Conservation (phyloP, 2,113 vertebrate genomes). For the Myiopsitta monachus region DNA sequence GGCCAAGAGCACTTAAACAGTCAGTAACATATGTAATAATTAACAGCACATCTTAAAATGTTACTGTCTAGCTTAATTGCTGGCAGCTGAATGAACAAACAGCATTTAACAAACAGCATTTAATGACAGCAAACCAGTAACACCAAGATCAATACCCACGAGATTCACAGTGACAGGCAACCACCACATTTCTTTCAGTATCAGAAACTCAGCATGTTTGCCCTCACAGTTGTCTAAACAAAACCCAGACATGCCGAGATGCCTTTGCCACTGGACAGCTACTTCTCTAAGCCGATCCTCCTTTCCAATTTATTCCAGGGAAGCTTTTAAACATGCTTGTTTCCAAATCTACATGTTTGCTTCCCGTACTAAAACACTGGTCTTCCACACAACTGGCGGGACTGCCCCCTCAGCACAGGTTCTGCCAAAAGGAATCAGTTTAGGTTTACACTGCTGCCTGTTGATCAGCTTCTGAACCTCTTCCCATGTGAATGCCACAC, state of each 20-base stretch:
- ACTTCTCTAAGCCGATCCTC: background rate
- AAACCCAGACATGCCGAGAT: background rate
- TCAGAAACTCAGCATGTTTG: background rate
- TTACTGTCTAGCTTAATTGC: background rate
- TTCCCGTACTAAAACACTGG: background rate
- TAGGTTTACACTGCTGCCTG: background rate
- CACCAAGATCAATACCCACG: background rate
- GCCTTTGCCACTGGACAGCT: conserved; percentile 13
- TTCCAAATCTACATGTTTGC: background rate
- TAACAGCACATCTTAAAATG: background rate
- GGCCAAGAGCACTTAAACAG: background rate
- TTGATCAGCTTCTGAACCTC: background rate
- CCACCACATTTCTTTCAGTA: background rate
- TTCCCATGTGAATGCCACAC: background rate
- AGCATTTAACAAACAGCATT: background rate
- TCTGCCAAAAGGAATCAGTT: background rate
- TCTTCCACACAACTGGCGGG: background rate
- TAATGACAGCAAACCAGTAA: background rate
- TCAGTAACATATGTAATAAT: background rate
- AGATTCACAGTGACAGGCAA: background rate
- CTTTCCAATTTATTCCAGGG: background rate
- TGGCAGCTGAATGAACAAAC: background rate
- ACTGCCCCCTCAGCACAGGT: background rate
- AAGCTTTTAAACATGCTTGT: background rate
- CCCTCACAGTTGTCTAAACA: background rate